A percentile compares a stretch with the other conserved stretches of the same genome.
phyloP scores from a whole-genome alignment of 92 coral and sea anemone genomes.

The Ricordea florida region DNA sequence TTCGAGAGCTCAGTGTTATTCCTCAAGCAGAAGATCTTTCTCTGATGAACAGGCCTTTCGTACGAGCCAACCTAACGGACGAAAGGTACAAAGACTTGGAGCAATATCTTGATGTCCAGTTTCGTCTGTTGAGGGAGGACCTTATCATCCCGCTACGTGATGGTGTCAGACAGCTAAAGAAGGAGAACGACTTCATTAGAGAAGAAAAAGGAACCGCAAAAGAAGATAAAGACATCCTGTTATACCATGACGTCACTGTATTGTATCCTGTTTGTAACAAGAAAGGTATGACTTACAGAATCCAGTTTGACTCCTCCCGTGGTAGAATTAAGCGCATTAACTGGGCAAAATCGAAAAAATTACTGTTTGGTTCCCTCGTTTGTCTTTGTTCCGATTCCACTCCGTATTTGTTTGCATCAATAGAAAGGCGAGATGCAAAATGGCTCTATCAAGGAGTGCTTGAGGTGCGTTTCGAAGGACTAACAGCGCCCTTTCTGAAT shows the following conservation, averaged over 20 bases:
- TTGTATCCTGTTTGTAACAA: constrained; percentile 58
- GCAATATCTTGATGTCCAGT: constrained; percentile 95
- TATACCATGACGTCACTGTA: constrained; percentile 64
- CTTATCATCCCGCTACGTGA: constrained; percentile 72
- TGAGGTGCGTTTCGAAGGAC: constrained; percentile 75
- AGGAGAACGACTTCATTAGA: constrained; percentile 6
- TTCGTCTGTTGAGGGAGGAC: constrained; percentile 86
- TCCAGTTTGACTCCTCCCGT: constrained; percentile 58
- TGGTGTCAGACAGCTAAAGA: constrained; percentile 48
- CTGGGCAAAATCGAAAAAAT: constrained; percentile 77
- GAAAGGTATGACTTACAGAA: constrained; percentile 63
- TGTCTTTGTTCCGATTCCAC: constrained; percentile 77
- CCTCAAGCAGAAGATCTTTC: constrained; percentile 68
- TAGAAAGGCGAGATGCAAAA: constrained; percentile 66
- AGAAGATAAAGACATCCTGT: not conserved
- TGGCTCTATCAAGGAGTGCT: constrained; percentile 62
- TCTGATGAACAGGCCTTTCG: constrained; percentile 60
- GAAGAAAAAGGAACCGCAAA: not conserved
- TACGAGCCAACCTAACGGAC: constrained; percentile 76
- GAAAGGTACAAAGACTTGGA: constrained; percentile 58
- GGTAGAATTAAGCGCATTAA: constrained; percentile 40
- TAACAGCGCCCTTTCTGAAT: not conserved
- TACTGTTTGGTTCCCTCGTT: constrained; percentile 76
- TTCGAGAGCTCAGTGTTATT: constrained; percentile 64
- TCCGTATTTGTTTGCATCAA: constrained; percentile 72